These are phyloP conservation scores for Cataglyphis cursor DNA, from an alignment of 2,888 invertebrate species.

Conservation along the genomic window DNA sequence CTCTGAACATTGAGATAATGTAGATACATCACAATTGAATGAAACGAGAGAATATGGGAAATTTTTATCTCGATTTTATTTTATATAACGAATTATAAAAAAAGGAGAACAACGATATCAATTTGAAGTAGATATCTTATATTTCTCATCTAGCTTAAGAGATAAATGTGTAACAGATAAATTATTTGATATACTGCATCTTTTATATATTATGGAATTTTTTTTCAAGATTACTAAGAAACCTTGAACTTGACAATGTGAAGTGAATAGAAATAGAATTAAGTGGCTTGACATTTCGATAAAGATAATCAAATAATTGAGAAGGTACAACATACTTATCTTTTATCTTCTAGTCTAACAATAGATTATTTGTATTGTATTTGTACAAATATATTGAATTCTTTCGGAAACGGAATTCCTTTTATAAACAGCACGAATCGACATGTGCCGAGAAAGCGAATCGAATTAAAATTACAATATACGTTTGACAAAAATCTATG, in stretches of 20 bases:
- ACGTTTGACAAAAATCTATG: background rate
- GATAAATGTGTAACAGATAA: background rate
- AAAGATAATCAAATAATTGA: background rate
- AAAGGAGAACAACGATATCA: background rate
- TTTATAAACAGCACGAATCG: conserved; percentile 9
- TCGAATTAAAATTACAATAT: conserved; percentile 28
- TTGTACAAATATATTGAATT: conserved; percentile 13
- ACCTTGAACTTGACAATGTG: background rate
- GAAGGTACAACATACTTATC: background rate
- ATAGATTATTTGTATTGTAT: conserved; percentile 1
- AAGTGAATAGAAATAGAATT: background rate
- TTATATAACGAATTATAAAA: background rate
- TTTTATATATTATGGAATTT: background rate
- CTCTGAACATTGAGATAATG: background rate
- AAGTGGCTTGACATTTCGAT: background rate
- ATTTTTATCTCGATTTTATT: background rate
- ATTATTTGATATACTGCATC: background rate
- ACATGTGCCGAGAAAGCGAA: conserved; percentile 41
- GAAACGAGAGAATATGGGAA: background rate
- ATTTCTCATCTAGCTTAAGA: background rate
- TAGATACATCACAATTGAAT: background rate
- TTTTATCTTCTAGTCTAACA: background rate
- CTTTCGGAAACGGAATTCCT: conserved; percentile 17
- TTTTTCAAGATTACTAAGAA: background rate
- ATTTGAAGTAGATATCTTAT: background rate